These are phyloP conservation scores for Psittacara wagleri DNA, from an alignment of 2,113 vertebrate species.

Conservation along the genomic window DNA sequence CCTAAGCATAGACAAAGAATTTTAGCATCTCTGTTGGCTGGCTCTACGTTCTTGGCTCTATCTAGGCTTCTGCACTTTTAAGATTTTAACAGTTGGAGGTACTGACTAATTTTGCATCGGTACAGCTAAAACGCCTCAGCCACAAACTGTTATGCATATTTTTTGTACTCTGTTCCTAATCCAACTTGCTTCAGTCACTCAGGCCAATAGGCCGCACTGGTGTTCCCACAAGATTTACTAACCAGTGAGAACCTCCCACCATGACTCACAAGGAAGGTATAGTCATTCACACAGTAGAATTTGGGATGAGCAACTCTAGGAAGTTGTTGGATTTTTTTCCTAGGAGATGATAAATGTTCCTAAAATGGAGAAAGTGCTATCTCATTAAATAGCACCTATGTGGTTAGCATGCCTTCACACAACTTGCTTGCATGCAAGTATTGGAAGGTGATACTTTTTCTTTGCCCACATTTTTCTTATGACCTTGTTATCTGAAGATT, in stretches of 20 bases:
- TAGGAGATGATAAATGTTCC: neutral
- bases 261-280: neutral
- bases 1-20: neutral
- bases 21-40: too few species aligned
- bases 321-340: neutral
- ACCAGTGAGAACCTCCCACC: neutral
- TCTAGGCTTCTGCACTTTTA: neutral
- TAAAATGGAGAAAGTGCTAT: neutral
- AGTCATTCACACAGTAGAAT: too few species aligned
- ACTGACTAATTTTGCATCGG: neutral
- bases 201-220: accelerated
- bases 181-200: neutral
- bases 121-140: neutral
- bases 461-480: neutral
- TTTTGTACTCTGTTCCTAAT: neutral
- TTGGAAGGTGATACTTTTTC: neutral
- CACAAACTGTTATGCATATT: neutral
- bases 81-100: neutral
- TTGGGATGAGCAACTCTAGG: neutral
- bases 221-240: neutral
- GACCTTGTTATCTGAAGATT: neutral
- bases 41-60: neutral
- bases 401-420: neutral
- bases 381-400: neutral
- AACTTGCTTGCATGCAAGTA: neutral